A percentile compares a stretch with the other conserved stretches of the same genome.
phyloP scores from a whole-genome alignment of 1,140 invertebrate genomes.

The Dendrolimus punctatus region DNA sequence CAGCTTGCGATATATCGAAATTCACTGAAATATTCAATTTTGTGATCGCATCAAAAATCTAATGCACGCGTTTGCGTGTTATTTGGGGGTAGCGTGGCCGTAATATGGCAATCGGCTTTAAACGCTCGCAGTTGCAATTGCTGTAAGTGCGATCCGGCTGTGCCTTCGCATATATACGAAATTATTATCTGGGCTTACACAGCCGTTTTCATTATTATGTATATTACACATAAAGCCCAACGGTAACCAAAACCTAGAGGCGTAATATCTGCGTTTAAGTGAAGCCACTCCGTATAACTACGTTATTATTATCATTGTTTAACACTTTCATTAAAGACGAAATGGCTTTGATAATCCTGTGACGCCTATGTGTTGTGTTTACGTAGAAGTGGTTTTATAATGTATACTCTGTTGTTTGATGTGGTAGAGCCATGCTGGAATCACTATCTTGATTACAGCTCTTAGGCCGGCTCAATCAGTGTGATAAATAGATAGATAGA shows the following conservation, averaged over 20 bases:
- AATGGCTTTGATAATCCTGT: too few species aligned
- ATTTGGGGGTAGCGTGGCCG: too few species aligned
- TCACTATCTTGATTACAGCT: too few species aligned
- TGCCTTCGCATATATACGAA: slow-evolving; percentile 9
- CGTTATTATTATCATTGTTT: slow-evolving; percentile 5
- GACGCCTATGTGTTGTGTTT: too few species aligned
- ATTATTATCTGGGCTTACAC: slow-evolving; percentile 19
- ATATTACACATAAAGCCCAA: slow-evolving; percentile 13
- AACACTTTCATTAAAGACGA: slow-evolving; percentile 7
- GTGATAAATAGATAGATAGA: too few species aligned
- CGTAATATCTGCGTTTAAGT: slow-evolving; percentile 8
- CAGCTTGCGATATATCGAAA: too few species aligned
- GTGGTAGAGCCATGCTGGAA: too few species aligned
- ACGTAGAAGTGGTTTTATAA: background rate
- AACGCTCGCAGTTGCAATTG: slow-evolving; percentile 10
- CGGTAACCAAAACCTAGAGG: slow-evolving; percentile 11
- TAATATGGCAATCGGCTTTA: slow-evolving; percentile 3
- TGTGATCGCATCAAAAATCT: too few species aligned
- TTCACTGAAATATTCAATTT: too few species aligned
- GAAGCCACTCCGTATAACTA: slow-evolving; percentile 2
- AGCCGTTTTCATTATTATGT: slow-evolving; percentile 14
- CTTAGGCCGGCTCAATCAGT: too few species aligned
- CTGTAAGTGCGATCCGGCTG: slow-evolving; percentile 11
- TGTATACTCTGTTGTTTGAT: background rate
- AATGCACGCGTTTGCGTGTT: too few species aligned